phyloP scores from a whole-genome alignment of 2,797 vertebrate genomes.

The Squalus acanthias region DNA sequence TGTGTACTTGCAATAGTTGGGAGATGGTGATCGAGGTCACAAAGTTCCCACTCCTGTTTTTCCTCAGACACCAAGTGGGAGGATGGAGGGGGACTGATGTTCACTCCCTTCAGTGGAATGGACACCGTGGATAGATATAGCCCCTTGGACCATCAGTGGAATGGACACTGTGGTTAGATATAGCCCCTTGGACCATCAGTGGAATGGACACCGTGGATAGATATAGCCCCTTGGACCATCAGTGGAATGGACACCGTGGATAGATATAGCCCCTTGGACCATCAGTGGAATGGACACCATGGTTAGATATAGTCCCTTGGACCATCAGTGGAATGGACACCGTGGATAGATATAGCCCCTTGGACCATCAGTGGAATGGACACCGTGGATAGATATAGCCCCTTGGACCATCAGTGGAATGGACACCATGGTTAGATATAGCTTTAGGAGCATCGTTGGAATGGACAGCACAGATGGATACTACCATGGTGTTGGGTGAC shows the following conservation, averaged over 20 bases:
- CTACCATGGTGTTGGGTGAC: not conserved
- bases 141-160: not conserved
- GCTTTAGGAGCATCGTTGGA: not conserved
- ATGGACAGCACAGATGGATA: not conserved
- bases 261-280: not conserved
- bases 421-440: not conserved
- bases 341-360: too few species aligned
- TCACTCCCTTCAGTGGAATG: not conserved
- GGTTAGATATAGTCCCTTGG: too few species aligned
- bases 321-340: too few species aligned
- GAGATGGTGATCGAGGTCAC: not conserved
- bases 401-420: not conserved
- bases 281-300: not conserved
- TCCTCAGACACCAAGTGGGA: not conserved
- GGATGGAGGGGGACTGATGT: not conserved
- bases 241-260: not conserved
- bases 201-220: not conserved
- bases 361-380: not conserved
- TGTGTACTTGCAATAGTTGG: too few species aligned
- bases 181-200: too few species aligned
- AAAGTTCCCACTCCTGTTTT: not conserved
- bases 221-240: not conserved
- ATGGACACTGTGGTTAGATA: too few species aligned
- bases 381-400: not conserved
- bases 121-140: not conserved